Conservation (phyloP, 2,113 vertebrate genomes). For the Pygathrix nemaeus region DNA sequence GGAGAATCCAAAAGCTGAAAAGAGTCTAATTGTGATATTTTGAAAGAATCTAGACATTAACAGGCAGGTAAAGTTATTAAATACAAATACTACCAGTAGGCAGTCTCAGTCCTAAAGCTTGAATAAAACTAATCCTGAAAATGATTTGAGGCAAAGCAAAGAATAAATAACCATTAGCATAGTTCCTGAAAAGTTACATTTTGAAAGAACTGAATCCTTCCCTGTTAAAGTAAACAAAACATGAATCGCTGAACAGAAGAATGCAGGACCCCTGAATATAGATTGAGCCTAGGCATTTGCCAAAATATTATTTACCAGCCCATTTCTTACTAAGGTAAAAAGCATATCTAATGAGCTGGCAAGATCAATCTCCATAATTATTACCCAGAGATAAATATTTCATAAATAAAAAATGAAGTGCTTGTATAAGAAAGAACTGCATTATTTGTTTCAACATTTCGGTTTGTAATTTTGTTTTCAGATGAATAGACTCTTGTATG, state of each 20-base stretch:
- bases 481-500: background rate
- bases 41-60: background rate
- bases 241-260: background rate
- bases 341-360: background rate
- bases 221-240: background rate
- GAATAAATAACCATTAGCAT: background rate
- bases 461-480: background rate
- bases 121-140: background rate
- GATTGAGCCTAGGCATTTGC: background rate
- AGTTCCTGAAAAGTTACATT: background rate
- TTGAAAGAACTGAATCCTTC: background rate
- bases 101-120: background rate
- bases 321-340: background rate
- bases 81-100: background rate
- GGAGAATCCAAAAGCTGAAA: background rate
- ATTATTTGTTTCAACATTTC: background rate
- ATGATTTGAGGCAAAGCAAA: background rate
- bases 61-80: background rate
- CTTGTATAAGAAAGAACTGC: background rate
- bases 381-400: background rate
- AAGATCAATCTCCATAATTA: background rate
- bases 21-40: background rate
- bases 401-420: constrained; percentile 19
- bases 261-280: background rate
- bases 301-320: background rate